Conservation (phyloP, 2,797 vertebrate species). For the Epinephelus malabaricus region DNA sequence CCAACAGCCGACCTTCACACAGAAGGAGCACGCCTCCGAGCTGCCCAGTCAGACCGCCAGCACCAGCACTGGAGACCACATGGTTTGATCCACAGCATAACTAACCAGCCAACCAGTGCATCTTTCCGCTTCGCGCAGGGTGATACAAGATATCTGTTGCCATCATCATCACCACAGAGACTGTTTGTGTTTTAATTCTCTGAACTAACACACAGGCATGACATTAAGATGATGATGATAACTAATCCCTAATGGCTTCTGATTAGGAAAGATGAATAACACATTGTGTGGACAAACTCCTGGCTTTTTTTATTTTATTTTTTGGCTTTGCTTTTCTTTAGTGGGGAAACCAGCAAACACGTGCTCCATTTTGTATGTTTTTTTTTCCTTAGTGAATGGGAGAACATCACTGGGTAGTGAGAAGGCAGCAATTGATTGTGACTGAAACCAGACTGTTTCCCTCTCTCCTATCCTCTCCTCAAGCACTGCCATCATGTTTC, state of each 20-base stretch:
- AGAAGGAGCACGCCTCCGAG: constrained; percentile 76
- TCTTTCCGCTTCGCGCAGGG: constrained; percentile 47
- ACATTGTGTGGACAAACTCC: constrained; percentile 38
- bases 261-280: constrained; percentile 47
- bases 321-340: constrained; percentile 46
- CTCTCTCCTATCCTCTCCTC: constrained; percentile 13
- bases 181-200: constrained; percentile 56
- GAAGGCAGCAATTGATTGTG: constrained; percentile 60
- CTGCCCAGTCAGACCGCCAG: constrained; percentile 67
- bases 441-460: constrained; percentile 50
- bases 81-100: constrained; percentile 79
- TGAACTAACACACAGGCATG: constrained; percentile 55
- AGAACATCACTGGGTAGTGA: constrained; percentile 19
- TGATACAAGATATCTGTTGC: constrained; percentile 30
- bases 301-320: constrained; percentile 6
- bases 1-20: constrained; percentile 71
- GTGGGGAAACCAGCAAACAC: constrained; percentile 53
- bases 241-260: constrained; percentile 53
- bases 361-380: constrained; percentile 24
- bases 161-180: constrained; percentile 57
- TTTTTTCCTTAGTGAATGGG: constrained; percentile 9
- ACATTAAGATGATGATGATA: constrained; percentile 51
- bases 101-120: constrained; percentile 53
- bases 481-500: constrained; percentile 42
- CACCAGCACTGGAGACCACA: constrained; percentile 80